phyloP scores from a whole-genome alignment of 2,797 vertebrate genomes.

The Eidolon dupreanum region DNA sequence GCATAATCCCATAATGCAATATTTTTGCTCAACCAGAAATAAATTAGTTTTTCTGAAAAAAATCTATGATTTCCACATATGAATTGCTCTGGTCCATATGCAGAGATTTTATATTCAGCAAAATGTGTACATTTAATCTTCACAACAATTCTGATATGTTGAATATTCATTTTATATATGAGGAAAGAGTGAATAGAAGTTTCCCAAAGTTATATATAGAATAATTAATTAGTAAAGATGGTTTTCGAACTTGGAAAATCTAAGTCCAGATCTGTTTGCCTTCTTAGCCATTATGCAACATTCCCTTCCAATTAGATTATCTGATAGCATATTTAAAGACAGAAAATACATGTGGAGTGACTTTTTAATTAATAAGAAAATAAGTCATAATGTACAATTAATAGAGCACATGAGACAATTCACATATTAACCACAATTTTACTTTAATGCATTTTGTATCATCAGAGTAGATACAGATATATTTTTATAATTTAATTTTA shows the following conservation, averaged over 20 bases:
- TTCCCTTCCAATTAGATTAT: neutral
- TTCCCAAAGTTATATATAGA: neutral
- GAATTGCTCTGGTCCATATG: neutral
- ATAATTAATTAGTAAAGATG: neutral
- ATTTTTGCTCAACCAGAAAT: slow-evolving; percentile 26
- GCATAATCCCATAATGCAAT: neutral
- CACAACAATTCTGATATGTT: neutral
- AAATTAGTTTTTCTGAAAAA: neutral
- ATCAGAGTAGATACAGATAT: neutral
- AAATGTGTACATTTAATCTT: neutral
- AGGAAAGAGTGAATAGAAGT: neutral
- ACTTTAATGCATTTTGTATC: neutral
- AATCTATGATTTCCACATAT: neutral
- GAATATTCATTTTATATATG: neutral
- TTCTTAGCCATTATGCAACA: neutral
- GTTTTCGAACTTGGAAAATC: neutral
- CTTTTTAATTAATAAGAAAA: neutral
- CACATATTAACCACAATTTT: neutral
- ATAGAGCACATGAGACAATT: neutral
- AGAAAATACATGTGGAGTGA: neutral
- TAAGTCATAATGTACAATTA: neutral
- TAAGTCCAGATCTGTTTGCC: neutral
- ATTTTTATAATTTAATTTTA: neutral
- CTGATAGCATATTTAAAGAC: neutral
- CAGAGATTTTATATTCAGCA: neutral